Percentiles rank a stretch among this genome's conserved stretches.
phyloP scores from a whole-genome alignment of 2,888 invertebrate species.

The Eurois occulta region DNA sequence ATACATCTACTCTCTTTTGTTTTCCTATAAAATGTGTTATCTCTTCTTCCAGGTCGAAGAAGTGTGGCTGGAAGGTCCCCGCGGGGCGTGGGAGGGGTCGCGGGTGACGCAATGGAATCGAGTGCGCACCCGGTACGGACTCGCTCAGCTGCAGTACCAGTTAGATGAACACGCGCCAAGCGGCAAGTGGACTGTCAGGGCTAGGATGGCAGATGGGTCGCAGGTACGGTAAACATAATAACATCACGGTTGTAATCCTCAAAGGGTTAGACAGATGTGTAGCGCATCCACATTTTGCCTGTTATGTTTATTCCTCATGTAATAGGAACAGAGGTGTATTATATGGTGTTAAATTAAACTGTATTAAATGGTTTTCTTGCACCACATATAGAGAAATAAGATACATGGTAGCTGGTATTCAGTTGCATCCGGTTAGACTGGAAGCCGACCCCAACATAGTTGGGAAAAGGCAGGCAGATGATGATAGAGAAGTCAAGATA shows the following conservation, averaged over 20 bases:
- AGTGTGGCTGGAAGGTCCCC: conserved; percentile 92
- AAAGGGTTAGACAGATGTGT: not conserved
- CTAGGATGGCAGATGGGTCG: conserved; percentile 81
- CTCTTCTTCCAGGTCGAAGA: conserved; percentile 89
- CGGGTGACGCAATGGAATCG: conserved; percentile 92
- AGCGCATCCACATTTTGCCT: not conserved
- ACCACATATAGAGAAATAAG: too few species aligned
- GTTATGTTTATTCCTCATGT: not conserved
- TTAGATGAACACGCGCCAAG: conserved; percentile 85
- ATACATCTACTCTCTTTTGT: not conserved
- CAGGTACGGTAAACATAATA: conserved; percentile 72
- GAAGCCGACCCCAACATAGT: too few species aligned
- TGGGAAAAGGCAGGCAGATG: too few species aligned
- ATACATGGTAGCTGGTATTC: too few species aligned
- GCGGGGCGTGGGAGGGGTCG: conserved; percentile 88
- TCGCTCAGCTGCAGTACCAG: conserved; percentile 89
- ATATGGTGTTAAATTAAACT: not conserved
- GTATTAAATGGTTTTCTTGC: not conserved
- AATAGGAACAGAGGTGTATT: not conserved
- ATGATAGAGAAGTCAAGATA: too few species aligned
- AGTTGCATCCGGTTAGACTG: too few species aligned
- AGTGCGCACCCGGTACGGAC: conserved; percentile 90
- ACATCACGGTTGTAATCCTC: not conserved
- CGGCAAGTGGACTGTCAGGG: conserved; percentile 83
- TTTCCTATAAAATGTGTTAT: not conserved